Evolutionary conservation across 2,797 vertebrate genomes (phyloP).

Genomic region (Pantherophis alleghaniensis): DNA sequence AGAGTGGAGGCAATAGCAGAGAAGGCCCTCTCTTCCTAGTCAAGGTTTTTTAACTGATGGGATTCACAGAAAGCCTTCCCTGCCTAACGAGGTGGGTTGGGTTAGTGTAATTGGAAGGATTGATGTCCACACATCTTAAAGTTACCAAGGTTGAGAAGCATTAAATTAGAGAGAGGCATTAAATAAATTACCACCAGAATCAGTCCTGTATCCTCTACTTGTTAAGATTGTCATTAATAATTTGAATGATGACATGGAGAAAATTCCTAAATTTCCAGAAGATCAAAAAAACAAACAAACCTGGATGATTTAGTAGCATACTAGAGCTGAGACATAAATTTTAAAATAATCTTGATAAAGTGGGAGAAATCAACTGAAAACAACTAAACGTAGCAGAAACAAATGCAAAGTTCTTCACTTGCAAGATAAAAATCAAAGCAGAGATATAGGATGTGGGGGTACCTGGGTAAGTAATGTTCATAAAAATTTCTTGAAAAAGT

Average conservation of each 20-base stretch:
- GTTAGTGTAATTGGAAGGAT: neutral
- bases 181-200: neutral
- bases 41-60: neutral
- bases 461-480: neutral
- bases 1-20: neutral
- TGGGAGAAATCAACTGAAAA: neutral
- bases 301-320: neutral
- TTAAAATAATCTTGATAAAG: neutral
- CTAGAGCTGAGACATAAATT: neutral
- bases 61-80: neutral
- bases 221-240: neutral
- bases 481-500: neutral
- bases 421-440: neutral
- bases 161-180: neutral
- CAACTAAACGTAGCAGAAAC: neutral
- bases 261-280: neutral
- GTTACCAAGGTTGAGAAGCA: neutral
- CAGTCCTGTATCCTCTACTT: neutral
- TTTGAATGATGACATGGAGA: neutral
- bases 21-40: neutral
- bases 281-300: neutral
- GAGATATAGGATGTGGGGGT: neutral
- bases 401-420: neutral
- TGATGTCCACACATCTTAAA: neutral
- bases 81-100: neutral